Base-by-base conservation (phyloP, 2,113 vertebrate species). In the Holacanthus passer region DNA sequence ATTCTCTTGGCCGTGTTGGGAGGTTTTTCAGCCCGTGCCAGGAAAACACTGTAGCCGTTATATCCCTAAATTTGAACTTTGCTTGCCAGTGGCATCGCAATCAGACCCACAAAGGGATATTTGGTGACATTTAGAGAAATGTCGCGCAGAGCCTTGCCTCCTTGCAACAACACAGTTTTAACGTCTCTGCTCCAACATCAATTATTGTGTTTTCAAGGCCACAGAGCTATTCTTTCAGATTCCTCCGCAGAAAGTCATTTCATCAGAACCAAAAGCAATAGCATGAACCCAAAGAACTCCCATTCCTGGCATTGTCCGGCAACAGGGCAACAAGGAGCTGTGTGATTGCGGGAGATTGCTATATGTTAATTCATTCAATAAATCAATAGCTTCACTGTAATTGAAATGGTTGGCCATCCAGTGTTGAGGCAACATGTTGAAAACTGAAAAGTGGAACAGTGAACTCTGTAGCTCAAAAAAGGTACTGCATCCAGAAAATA, bases 331-430 rank as follows among this genome's bases (percentile, higher is more conserved):
- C 79, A 90, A 89, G 84, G 79, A 88, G 70, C 77, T 85, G 81
- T 88, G 86, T 80, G 88, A 90, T 92, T 88, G 83, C 83, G 60
- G 72, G 53, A 83, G 89, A 90, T 88, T 92, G 89, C 82, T 87
- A 84, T 92, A 95, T 95, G 91, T 94, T 94, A 93, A 95, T 93
- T 91, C 29, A 58, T 73, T 87, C 87, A 82, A 92, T 94, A 93
- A 93, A 94, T 95, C 93, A 94, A 92, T 94, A 88, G 83, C 76
- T 67, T 88, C 72, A 69, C 79, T 87, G 82, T 92, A 91, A 94
- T 91, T 94, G 89, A 92, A 93, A 89, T 86, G 62, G 81, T 56
- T 85, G 80, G 67, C 83, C 79, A 47, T 90, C 64, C 65, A 45
- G 75, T 70, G 72, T 73, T 62, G 72, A 66, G 62, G 78, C 39